Base-by-base conservation (phyloP, 2,888 invertebrate genomes). In the Stictocephala bisonia region DNA sequence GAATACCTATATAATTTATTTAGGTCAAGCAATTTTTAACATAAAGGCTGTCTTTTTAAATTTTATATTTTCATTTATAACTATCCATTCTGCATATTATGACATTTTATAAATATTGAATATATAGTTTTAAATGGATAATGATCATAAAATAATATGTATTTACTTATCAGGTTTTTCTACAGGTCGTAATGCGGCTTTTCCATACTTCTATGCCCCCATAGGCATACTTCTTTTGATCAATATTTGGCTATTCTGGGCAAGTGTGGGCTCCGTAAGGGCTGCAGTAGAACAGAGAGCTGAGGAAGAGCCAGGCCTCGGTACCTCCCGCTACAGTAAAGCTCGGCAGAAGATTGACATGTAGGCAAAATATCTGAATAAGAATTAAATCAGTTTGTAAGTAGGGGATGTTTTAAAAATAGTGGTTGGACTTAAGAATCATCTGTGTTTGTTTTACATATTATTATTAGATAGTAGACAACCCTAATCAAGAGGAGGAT, bases 131-230 rank as follows among this genome's bases (percentile, higher is more conserved):
- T 35, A 35, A 35, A 35, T 35, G 35, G 35, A 13, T 35, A 35
- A 6, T 35, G 7, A 50, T 7, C 15, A 11, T 11, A n/a, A n/a
- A n/a, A n/a, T n/a, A n/a, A 9, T 13, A 15, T 50, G 9, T n/a
- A 50, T 50, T 50, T 6, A 9, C 9, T 6, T 20, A 53, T 3
- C 4, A 26, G 20, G 26, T 75, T 11, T 66, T 22, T 50, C 80
- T 81, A 31, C 84, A 90, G 89, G 88, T 79, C 87, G 88, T 79
- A 83, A 85, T 75, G 86, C 87, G 68, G 87, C 88, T 1, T 81
- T 89, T 80, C 87, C 87, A 11, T 90, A 88, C 80, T 90, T 90
- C 83, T 90, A 89, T 82, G 87, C 88, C 18, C 89, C 89, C 7
- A 86, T 89, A 41, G 87, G 88, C 1, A 77, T 87, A 18, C 85